Conservation (phyloP, 2,888 invertebrate genomes). For the Hypsopygia costalis region DNA sequence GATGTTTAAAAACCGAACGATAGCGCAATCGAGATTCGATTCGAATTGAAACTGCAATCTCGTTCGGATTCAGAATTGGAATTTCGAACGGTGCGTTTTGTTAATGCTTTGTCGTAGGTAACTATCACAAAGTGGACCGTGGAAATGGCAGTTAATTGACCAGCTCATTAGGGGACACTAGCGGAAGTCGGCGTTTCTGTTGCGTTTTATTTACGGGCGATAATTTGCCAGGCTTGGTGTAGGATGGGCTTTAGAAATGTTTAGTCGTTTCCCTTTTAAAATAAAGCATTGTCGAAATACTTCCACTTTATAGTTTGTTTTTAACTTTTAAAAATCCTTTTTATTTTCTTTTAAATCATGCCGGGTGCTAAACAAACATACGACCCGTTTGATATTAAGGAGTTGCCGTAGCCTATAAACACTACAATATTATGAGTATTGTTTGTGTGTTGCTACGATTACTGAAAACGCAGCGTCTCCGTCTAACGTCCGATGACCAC, state of each 20-base stretch:
- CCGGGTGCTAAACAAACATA: too few relatives aligned
- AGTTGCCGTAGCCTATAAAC: too few relatives aligned
- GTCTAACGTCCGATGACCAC: too few relatives aligned
- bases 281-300: too few relatives aligned
- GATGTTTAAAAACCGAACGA: too few relatives aligned
- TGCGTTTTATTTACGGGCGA: neutral
- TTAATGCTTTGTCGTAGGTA: conserved; percentile 30
- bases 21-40: neutral
- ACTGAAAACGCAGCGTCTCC: too few relatives aligned
- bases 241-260: neutral
- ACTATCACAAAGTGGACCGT: conserved; percentile 37
- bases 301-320: too few relatives aligned
- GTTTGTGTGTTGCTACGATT: too few relatives aligned
- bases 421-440: too few relatives aligned
- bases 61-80: conserved; percentile 18
- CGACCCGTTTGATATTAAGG: too few relatives aligned
- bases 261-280: neutral
- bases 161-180: conserved; percentile 56
- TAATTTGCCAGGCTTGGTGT: neutral
- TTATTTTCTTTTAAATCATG: too few relatives aligned
- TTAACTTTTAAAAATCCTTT: too few relatives aligned
- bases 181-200: conserved; percentile 41
- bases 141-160: conserved; percentile 55
- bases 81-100: conserved; percentile 31
- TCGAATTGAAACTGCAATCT: neutral